Base-by-base conservation (phyloP, 35 echinoderm and acorn worm species). In the Antedon bifida region DNA sequence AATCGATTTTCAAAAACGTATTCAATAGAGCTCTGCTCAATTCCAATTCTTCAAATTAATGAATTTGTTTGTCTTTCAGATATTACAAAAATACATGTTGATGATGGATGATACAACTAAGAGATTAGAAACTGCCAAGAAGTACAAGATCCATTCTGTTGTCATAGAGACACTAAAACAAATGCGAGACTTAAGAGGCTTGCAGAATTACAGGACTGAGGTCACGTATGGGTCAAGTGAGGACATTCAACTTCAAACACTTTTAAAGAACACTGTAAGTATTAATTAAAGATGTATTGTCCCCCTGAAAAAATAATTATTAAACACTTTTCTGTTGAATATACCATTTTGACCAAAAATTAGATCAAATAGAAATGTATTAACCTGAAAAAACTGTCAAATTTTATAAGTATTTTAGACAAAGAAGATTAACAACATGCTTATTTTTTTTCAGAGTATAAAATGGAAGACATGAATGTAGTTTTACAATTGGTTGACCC, bases 151-250 rank as follows among this genome's bases (percentile, higher is more conserved):
- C 31, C 78, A 35, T 39, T 23, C 34, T 9, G 36, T 38, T 36
- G 78, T 80, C 5, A 80, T 80, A 38, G 78, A 80, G 23, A 80
- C 78, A 13, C 34, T 80, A 35, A 29, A 36, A 35, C 78, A 80
- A 38, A 34, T 80, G 26, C 8, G 36, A 30, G 78, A 80, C 28
- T 17, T 34, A 13, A 34, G 30, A 39, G 33, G 36, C 23, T 38
- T 80, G 5, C 31, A 36, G 29, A 80, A 80, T 29, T 80, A 80
- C 36, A 7, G n/a, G 26, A 35, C 3, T 29, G 30, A 39, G 34
- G 2, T 80, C 2, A 17, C 3, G 9, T 39, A 29, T 29, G 36
- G 34, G n/a, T 36, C 33, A 36, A 19, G 9, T 17, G 78, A 80
- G 36, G 14, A 29, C 17, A 38, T 39, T 11, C 31, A 38, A 39